These are phyloP conservation scores for Peromyscus attwateri DNA, from an alignment of 2,797 vertebrate species.

Conservation along the genomic window DNA sequence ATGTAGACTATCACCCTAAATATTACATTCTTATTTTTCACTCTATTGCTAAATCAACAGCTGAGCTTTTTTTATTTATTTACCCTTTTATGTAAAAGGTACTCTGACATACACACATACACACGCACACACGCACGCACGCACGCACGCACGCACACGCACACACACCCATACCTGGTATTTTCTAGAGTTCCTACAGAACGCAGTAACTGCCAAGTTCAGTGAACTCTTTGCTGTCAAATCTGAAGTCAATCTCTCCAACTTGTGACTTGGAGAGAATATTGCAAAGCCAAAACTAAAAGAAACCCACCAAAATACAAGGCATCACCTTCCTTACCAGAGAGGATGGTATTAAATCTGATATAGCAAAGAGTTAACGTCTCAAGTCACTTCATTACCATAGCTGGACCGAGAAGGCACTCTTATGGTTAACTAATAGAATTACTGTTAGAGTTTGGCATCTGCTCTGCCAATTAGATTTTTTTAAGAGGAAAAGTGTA, in stretches of 20 bases:
- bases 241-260: constrained; percentile 86
- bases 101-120: not conserved
- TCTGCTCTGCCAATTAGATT: constrained; percentile 71
- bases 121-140: not conserved
- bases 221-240: constrained; percentile 86
- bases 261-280: constrained; percentile 68
- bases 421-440: constrained; percentile 69
- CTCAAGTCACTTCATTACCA: constrained; percentile 68
- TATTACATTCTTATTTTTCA: not conserved
- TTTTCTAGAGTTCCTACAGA: constrained; percentile 84
- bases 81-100: not conserved
- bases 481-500: constrained; percentile 75
- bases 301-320: not conserved
- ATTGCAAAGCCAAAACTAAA: not conserved
- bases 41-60: not conserved
- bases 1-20: not conserved
- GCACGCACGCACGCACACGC: not conserved
- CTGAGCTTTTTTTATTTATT: too few species aligned
- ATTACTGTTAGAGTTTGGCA: constrained; percentile 63
- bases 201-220: constrained; percentile 86
- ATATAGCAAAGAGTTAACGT: constrained; percentile 63
- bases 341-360: constrained; percentile 67
- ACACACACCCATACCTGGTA: constrained; percentile 73
- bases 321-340: constrained; percentile 40
- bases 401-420: constrained; percentile 69